Base-by-base conservation (phyloP, 2,888 invertebrate genomes). In the Subacronicta megacephala region DNA sequence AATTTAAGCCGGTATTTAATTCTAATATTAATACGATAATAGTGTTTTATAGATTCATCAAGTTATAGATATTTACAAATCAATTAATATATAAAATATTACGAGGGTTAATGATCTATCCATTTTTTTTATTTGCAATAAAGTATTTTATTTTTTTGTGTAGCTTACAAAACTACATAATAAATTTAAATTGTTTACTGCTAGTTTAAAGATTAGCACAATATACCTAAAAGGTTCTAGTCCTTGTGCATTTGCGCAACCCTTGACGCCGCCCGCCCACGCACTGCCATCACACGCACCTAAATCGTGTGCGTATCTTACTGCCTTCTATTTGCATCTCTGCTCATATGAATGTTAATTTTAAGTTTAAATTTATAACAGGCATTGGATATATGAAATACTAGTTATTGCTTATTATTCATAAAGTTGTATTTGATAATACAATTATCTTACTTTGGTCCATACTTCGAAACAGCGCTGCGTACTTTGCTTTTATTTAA, bases 191-290 rank as follows among this genome's bases (percentile, higher is more conserved):
- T 40, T 37, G 4, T 33, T 15, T 17, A 4, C 4, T 31, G 20
- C 12, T 20, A 16, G 9, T 15, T 35, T 7, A 29, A 2, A 26
- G 2, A 18, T 18, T 26, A 29, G 17, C 17, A 13, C n/a, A 29
- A 23, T 26, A 3, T 3, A 26, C 9, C 29, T 41, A 60, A 47
- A 46, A 46, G 26, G 18, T 51, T 49, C 46, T 36, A 62, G 62
- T 77, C 80, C 73, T 80, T 80, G 81, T 64, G 43, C 41, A 57
- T 54, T 83, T 85, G 77, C 81, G 76, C 75, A 78, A 86, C 68
- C 70, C 62, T 45, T 31, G 26, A 18, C 12, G 37, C 73, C 78
- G 73, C 75, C 79, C 81, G 75, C 84, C 78, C 78, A 80, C 84
- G 35, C 36, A 40, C 35, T 18, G 26, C 54, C 61, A 41, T 57